Base-by-base conservation (phyloP, 2,113 vertebrate genomes). In the Progne subis region DNA sequence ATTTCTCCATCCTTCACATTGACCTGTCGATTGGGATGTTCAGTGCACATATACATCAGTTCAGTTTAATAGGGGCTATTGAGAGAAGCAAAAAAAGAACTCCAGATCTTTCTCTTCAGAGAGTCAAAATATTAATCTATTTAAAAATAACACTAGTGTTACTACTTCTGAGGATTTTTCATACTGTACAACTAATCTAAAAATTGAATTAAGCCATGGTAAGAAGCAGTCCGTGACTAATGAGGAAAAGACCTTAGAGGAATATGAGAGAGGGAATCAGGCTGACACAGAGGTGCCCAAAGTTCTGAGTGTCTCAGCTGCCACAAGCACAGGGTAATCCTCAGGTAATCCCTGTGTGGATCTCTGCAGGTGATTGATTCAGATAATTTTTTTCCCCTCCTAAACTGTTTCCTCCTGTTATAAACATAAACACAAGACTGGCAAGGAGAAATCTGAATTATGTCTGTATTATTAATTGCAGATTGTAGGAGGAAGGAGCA, bases 311-410 rank as follows among this genome's bases (percentile, higher is more conserved):
- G 23, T 59, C 60, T 96, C 83, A 17, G 64, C 64, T 70, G 72
- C 76, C 65, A 50, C 0, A 0, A 88, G 82, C 12, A 2, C 59
- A 53, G 47, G 50, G 32, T 49, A 60, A 85, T 72, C 63, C 60
- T 61, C 59, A 77, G 76, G 69, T 92, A 56, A 56, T 59, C 41
- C n/a, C 61, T 52, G 41, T 56, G 39, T 10, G 15, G 17, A 68
- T 31, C 80, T 72, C 91, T 56, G 88, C 86, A 85, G 91, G 93
- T 29, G 55, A 92, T 32, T 95, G 90, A 96, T 96, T 91, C 69
- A 43, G 39, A 78, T 87, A 1, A 21, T 28, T 71, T 88, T 90
- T 23, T 47, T 75, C 15, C 14, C 37, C 61, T 57, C 41, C 44
- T 79, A 91, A 85, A 72, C 49, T 4, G 2, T 65, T 91, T 90